Percentiles rank a stretch among this genome's conserved stretches.
These are phyloP conservation scores for Camelus bactrianus DNA, from an alignment of 2,113 vertebrate genomes.

Conservation along the genomic window DNA sequence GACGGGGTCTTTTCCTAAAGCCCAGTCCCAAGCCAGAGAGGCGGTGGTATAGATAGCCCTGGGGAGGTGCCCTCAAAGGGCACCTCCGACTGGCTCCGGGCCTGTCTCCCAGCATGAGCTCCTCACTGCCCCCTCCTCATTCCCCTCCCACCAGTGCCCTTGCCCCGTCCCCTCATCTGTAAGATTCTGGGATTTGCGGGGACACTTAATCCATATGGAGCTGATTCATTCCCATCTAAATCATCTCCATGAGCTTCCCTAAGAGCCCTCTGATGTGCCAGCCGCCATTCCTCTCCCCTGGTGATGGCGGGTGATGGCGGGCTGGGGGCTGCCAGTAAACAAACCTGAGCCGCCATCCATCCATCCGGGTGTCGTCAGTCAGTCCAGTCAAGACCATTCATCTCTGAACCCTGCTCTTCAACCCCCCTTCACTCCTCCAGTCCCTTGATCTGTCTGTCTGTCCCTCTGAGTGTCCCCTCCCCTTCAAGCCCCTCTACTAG, in stretches of 20 bases:
- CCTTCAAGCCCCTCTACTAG: not conserved
- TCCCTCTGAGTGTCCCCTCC: slow-evolving; percentile 3
- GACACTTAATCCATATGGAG: slow-evolving; percentile 84
- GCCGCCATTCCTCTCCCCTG: slow-evolving; percentile 70
- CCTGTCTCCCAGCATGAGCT: not conserved
- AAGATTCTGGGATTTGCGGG: slow-evolving; percentile 76
- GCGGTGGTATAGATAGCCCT: fast-evolving
- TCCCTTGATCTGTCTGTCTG: not conserved
- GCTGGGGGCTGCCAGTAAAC: slow-evolving; percentile 80
- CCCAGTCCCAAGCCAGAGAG: not conserved
- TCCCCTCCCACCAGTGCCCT: slow-evolving; percentile 64
- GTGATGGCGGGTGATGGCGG: slow-evolving; percentile 13
- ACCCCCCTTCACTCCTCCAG: not conserved
- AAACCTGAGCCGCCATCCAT: slow-evolving; percentile 75
- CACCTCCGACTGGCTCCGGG: not conserved
- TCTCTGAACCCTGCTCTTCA: slow-evolving; percentile 22
- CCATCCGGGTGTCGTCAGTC: slow-evolving; percentile 58
- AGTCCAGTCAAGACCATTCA: slow-evolving; percentile 36
- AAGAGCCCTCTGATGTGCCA: slow-evolving; percentile 82
- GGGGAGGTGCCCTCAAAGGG: not conserved
- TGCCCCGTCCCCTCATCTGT: slow-evolving; percentile 78
- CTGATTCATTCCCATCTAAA: slow-evolving; percentile 85
- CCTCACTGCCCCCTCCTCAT: not conserved
- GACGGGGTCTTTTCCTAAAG: not conserved
- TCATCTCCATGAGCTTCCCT: slow-evolving; percentile 80